Evolutionary conservation across 1,140 invertebrate genomes (phyloP).

Genomic region (Cotesia vestalis): DNA sequence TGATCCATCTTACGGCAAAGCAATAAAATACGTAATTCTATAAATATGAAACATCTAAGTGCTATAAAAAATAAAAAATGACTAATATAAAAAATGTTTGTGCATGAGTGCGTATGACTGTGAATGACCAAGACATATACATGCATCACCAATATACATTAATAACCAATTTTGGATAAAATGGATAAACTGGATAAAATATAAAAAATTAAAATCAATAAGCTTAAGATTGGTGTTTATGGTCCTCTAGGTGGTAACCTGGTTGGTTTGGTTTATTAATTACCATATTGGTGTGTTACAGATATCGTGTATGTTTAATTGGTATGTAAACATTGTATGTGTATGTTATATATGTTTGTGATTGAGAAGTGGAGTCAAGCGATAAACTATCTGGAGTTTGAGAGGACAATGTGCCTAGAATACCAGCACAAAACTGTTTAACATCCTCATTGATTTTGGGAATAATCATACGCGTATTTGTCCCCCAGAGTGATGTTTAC

Average conservation of each 20-base stretch:
- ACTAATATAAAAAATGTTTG: too few species aligned
- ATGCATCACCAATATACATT: too few species aligned
- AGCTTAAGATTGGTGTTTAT: too few species aligned
- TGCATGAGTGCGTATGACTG: too few species aligned
- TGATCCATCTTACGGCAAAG: too few species aligned
- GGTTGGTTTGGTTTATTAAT: not conserved
- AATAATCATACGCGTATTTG: constrained; percentile 10
- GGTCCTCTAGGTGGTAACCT: not conserved
- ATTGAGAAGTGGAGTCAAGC: not conserved
- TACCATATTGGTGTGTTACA: not conserved
- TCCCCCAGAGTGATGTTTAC: not conserved
- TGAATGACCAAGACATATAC: too few species aligned
- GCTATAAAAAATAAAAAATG: too few species aligned
- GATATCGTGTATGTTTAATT: not conserved
- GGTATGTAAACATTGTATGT: constrained; percentile 5
- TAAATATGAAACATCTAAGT: too few species aligned
- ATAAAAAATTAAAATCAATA: too few species aligned
- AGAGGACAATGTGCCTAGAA: not conserved
- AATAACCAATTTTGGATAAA: too few species aligned
- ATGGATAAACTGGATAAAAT: too few species aligned
- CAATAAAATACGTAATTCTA: too few species aligned
- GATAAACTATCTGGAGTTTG: constrained; percentile 11
- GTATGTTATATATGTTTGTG: not conserved
- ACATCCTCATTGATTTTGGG: not conserved
- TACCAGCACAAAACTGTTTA: constrained; percentile 11